Evolutionary conservation across 2,888 invertebrate species (phyloP), one percentile per base, ranked within the genome.

Genomic region (Cheiracanthium punctorium): DNA sequence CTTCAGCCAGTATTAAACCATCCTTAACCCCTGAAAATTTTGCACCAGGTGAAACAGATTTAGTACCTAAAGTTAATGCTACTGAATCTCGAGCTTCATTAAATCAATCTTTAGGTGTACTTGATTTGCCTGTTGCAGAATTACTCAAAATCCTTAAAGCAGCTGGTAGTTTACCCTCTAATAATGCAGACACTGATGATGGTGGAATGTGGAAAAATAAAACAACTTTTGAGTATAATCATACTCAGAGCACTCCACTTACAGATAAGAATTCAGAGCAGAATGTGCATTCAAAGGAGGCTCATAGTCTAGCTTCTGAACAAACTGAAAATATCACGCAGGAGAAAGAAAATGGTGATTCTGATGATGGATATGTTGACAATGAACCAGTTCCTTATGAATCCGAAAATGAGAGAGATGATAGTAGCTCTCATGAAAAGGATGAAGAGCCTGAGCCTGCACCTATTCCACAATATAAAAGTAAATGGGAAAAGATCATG

Each of bases 401-500:
- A 24, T 14, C 14, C 0, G 41, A 32, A 30, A 17, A 28, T 24
- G 30, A 67, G n/a, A 24, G 30, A 30, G 32, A 30, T 30, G 29
- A 64, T 8, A 4, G 28, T 12, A 67, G n/a, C 32, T 32, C 30
- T 32, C 30, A 67, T 30, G n/a, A 32, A 14, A 4, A 43, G 14
- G 14, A 28, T 1, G 37, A 33, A 2, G 24, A 33, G 17, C 24
- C 20, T 37, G 17, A 24, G 8, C 43, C 28, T 43, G 17, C 30
- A 37, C n/a, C 12, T 32, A 4, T 69, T n/a, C 84, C 79, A 10
- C 79, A 79, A 14, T 85, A 85, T 29, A 85, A 85, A 74, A 79
- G 79, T 30, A 79, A 72, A 4, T 85, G 79, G 79, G 79, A 85
- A 58, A 85, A 32, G 52, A 74, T 80, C 10, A 85, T 85, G 84